These are phyloP conservation scores for Lathamus discolor DNA, from an alignment of 2,113 vertebrate species.

Conservation along the genomic window DNA sequence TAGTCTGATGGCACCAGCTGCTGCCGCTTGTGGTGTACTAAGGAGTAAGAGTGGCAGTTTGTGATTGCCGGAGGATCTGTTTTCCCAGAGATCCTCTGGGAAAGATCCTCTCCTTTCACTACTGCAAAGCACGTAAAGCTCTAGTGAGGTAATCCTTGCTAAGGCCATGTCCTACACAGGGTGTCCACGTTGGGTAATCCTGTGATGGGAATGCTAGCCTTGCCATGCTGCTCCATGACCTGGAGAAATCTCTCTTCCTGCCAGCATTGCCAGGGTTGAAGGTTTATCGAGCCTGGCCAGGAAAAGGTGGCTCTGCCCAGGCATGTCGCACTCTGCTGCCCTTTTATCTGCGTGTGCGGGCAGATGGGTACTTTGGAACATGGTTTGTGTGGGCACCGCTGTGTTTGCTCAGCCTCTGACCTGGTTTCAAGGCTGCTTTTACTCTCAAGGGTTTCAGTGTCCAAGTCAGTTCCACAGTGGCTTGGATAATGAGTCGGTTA, in stretches of 20 bases:
- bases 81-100: background rate
- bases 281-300: background rate
- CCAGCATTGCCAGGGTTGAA: background rate
- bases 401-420: constrained; percentile 12
- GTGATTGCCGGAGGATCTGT: rapidly evolving
- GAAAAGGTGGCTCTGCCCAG: background rate
- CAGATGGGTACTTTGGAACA: background rate
- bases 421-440: background rate
- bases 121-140: background rate
- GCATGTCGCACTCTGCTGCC: background rate
- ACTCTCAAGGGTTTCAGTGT: background rate
- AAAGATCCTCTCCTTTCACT: background rate
- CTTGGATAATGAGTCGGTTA: constrained; percentile 1
- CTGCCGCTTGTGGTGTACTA: rapidly evolving
- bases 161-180: rapidly evolving
- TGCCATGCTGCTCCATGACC: background rate
- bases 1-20: background rate
- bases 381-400: background rate
- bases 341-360: background rate
- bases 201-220: rapidly evolving
- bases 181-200: rapidly evolving
- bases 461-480: background rate
- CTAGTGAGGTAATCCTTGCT: background rate
- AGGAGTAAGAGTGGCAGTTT: background rate
- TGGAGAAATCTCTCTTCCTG: background rate